phyloP scores from a whole-genome alignment of 23 tunicate genomes.

The Styela plicata region DNA sequence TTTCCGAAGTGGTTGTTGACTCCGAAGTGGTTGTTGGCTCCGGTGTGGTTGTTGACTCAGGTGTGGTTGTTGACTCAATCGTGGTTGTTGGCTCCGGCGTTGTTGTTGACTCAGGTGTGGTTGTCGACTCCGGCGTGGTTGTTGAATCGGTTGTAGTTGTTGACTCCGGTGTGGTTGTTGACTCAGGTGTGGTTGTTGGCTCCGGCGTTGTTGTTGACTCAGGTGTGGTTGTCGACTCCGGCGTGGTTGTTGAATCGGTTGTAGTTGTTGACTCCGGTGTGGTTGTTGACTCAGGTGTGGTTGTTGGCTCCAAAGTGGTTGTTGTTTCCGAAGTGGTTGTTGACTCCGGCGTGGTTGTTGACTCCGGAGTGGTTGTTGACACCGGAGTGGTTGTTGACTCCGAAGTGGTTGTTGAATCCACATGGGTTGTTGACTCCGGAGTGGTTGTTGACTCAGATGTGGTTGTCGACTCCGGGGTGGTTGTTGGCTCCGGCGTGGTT shows the following conservation, averaged over 20 bases:
- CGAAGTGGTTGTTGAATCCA: neutral
- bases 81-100: neutral
- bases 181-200: neutral
- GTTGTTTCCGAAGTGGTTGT: too few species aligned
- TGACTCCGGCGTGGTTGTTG: neutral
- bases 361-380: neutral
- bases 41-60: neutral
- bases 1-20: neutral
- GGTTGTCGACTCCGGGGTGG: neutral
- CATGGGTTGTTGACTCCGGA: neutral
- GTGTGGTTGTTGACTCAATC: neutral
- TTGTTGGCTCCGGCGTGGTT: neutral
- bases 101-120: neutral
- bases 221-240: neutral
- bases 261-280: neutral
- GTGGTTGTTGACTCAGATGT: neutral
- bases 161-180: neutral
- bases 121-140: neutral
- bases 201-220: neutral
- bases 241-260: neutral
- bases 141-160: neutral
- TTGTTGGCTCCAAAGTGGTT: too few species aligned
- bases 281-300: too few species aligned
- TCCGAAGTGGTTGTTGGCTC: neutral
- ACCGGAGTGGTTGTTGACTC: neutral